Conservation (phyloP, 1,140 invertebrate species). For the Popillia japonica region DNA sequence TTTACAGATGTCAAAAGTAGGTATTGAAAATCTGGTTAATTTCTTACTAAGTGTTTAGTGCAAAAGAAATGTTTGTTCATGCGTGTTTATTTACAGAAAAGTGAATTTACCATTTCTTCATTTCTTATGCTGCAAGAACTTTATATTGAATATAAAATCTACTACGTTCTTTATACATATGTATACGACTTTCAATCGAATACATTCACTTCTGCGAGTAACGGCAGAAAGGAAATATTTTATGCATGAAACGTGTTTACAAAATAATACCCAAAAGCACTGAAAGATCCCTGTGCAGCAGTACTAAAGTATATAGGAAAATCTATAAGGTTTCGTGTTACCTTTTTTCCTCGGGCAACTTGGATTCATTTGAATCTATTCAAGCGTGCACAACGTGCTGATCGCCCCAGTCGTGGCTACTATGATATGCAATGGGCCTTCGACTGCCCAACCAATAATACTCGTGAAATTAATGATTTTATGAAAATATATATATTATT, state of each 20-base stretch:
- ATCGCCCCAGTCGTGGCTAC: neutral
- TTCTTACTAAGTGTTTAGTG: neutral
- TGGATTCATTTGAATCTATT: slow-evolving; percentile 23
- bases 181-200: slow-evolving; percentile 17
- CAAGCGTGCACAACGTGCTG: neutral
- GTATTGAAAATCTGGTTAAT: too few species aligned
- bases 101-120: neutral
- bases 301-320: neutral
- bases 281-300: slow-evolving; percentile 18
- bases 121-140: slow-evolving; percentile 9
- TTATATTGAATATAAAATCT: slow-evolving; percentile 29
- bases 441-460: neutral
- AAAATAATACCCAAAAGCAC: slow-evolving; percentile 28
- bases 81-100: neutral
- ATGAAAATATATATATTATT: slow-evolving; percentile 11
- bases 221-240: slow-evolving; percentile 11
- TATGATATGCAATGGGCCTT: neutral
- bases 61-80: neutral
- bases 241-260: slow-evolving; percentile 32
- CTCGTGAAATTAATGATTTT: neutral
- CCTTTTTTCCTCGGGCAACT: neutral
- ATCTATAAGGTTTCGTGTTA: slow-evolving; percentile 22
- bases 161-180: slow-evolving; percentile 7
- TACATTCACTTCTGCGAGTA: slow-evolving; percentile 14
- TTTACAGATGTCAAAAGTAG: too few species aligned